Conservation (phyloP, 2,113 vertebrate genomes). For the Sceloporus undulatus region DNA sequence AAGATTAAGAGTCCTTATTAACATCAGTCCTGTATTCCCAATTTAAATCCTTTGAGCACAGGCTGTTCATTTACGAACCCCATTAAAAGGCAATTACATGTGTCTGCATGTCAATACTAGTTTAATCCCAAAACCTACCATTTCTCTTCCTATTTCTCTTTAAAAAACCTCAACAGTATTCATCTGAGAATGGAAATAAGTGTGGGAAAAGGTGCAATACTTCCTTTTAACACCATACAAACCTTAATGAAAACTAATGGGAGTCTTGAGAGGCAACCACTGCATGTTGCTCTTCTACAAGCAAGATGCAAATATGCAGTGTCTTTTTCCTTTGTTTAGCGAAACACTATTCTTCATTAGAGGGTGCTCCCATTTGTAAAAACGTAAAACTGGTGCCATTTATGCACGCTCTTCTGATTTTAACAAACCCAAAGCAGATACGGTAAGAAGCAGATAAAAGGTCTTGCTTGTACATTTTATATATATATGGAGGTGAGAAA, state of each 20-base stretch:
- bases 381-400: not conserved
- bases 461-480: not conserved
- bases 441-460: not conserved
- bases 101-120: not conserved
- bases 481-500: not conserved
- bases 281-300: not conserved
- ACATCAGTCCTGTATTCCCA: not conserved
- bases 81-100: too few species aligned
- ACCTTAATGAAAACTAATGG: not conserved
- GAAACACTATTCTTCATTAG: not conserved
- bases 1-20: too few species aligned
- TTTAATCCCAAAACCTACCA: conserved; percentile 39
- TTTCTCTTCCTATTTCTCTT: conserved; percentile 24
- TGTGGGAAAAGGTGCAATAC: not conserved
- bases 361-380: not conserved
- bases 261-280: not conserved
- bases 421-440: not conserved
- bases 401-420: not conserved
- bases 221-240: too few species aligned
- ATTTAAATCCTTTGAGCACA: not conserved
- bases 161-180: not conserved
- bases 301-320: not conserved
- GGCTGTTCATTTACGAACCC: too few species aligned
- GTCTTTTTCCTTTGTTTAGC: not conserved
- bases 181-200: conserved; percentile 8